Conservation (phyloP, 2,113 vertebrate species). For the cattle (Bos taurus) region DNA sequence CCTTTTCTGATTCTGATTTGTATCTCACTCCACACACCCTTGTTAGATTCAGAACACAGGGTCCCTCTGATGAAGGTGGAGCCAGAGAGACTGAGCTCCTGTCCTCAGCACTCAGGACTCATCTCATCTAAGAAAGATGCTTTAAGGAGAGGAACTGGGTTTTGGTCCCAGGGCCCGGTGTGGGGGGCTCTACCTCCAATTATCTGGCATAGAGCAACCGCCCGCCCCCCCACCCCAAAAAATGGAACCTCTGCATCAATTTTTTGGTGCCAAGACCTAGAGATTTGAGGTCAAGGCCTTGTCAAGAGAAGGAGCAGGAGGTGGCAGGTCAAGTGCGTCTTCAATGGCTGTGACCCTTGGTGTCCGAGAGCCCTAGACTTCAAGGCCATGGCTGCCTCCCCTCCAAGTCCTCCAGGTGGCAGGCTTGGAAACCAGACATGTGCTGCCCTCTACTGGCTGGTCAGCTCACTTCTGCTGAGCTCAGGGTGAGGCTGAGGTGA, state of each 20-base stretch:
- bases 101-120: not conserved
- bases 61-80: not conserved
- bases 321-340: not conserved
- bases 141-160: not conserved
- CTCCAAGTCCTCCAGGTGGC: not conserved
- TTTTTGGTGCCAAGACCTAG: not conserved
- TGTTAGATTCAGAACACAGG: not conserved
- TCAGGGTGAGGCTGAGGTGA: not conserved
- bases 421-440: not conserved
- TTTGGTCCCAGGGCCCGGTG: not conserved
- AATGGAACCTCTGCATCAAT: not conserved
- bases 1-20: not conserved
- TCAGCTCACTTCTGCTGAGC: not conserved
- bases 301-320: not conserved
- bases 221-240: not conserved
- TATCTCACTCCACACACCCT: not conserved
- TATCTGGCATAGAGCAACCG: not conserved
- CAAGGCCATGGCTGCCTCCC: accelerated
- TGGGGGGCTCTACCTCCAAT: not conserved
- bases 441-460: constrained; percentile 39
- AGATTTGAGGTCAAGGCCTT: not conserved
- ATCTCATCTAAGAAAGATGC: not conserved
- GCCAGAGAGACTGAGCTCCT: not conserved
- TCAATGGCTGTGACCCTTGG: accelerated
- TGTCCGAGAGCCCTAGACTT: not conserved